Base-by-base conservation (phyloP, 2,113 vertebrate genomes). In the Leuciscus idus region DNA sequence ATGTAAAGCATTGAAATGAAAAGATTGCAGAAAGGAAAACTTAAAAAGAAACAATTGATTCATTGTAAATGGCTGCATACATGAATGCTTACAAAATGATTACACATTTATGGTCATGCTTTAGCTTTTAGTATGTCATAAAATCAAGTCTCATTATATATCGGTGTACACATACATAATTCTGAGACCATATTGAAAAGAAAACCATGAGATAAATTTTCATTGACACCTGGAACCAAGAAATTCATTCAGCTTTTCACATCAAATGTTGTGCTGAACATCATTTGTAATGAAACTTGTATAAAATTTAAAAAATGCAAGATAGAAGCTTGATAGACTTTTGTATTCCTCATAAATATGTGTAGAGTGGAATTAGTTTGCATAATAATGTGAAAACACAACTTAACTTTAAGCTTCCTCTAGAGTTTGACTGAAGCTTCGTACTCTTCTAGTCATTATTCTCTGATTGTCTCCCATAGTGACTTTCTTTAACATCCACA, bases 361-460 rank as follows among this genome's bases (percentile, higher is more conserved):
- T 62, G 12, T 62, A 11, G 61, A 64, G 61, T 17, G 6, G 6
- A 66, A 36, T 21, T 21, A 19, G 7, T 36, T 21, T 70, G 66
- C 30, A 70, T 68, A 26, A 36, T 21, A 36, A 68, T 33, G 66
- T 36, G 30, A 36, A 70, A 36, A 5, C 17, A 10, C 30, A 26
- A 21, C 17, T 28, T 39, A 39, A 19, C 73, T 46, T 33, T 43
- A 26, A 28, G 10, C 8, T 52, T 66, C 26, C 28, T 81, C 19
- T 81, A 81, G 19, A 19, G 23, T 61, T 72, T 81, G 23, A 68
- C 36, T 62, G 55, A 78, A 83, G 30, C 50, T n/a, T 39, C 8
- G 10, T 55, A 82, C 3, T 62, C 68, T 70, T 87, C 81, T 80
- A 62, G 55, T 11, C 36, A 48, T 33, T 39, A 89, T 80, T 55